phyloP scores from a whole-genome alignment of 2,113 vertebrate species.

The Trochalopteron elliotii region DNA sequence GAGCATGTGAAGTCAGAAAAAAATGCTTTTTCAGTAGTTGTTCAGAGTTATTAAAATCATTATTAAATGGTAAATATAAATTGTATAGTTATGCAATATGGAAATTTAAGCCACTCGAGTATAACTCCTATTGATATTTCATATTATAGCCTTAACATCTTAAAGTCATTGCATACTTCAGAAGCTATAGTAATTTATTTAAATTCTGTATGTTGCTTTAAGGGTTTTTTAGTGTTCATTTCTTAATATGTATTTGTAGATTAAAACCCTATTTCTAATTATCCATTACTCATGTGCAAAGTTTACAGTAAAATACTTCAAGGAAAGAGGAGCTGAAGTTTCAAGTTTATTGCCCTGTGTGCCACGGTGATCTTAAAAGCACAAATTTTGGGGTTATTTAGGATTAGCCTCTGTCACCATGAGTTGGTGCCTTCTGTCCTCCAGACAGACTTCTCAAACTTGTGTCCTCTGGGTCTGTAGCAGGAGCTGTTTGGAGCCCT shows the following conservation, averaged over 20 bases:
- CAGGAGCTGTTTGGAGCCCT: not conserved
- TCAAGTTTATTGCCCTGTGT: not conserved
- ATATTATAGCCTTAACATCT: not conserved
- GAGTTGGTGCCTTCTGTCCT: not conserved
- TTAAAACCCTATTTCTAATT: not conserved
- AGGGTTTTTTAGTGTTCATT: not conserved
- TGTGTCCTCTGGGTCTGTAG: not conserved
- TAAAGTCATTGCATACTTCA: not conserved
- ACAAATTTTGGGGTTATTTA: not conserved
- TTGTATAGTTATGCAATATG: not conserved
- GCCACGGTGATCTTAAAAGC: not conserved
- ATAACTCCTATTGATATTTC: not conserved
- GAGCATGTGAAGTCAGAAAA: not conserved
- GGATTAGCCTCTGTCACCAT: not conserved
- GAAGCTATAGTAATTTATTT: not conserved
- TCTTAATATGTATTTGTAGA: not conserved
- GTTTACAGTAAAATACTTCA: not conserved
- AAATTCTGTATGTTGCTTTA: not conserved
- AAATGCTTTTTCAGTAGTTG: not conserved
- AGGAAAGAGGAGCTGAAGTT: not conserved
- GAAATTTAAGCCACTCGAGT: not conserved
- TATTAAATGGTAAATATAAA: not conserved
- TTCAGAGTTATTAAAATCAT: not conserved
- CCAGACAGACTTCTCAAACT: not conserved
- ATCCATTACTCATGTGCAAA: not conserved